These are phyloP conservation scores for Melipona quadrifasciata DNA, from an alignment of 1,140 invertebrate genomes.

Conservation along the genomic window DNA sequence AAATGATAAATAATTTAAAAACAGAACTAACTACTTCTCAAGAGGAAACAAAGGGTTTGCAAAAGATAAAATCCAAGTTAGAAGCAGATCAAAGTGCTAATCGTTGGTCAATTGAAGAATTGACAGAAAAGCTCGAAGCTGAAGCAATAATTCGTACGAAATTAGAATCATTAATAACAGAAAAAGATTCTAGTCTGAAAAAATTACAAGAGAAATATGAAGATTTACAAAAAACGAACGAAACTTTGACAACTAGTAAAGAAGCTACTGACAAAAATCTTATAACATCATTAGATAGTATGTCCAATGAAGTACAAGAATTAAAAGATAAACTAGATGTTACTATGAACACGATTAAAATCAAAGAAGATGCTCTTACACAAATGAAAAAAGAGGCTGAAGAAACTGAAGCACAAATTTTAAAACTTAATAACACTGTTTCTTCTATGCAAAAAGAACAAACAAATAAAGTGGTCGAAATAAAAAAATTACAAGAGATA, in stretches of 20 bases:
- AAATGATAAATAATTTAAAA: slow-evolving; percentile 77
- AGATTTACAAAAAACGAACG: slow-evolving; percentile 71
- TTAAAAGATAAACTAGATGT: slow-evolving; percentile 60
- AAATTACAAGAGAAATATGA: slow-evolving; percentile 62
- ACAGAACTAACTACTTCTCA: slow-evolving; percentile 78
- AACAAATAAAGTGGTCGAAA: slow-evolving; percentile 41
- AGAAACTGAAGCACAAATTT: slow-evolving; percentile 60
- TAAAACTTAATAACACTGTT: slow-evolving; percentile 32
- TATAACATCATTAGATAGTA: slow-evolving; percentile 43
- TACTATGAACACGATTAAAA: slow-evolving; percentile 34
- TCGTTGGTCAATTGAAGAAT: slow-evolving; percentile 65
- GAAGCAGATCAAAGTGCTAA: slow-evolving; percentile 73
- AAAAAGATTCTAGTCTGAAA: slow-evolving; percentile 61
- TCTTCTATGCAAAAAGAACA: slow-evolving; percentile 51
- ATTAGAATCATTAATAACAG: slow-evolving; percentile 60
- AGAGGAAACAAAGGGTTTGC: slow-evolving; percentile 79
- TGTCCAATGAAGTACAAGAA: slow-evolving; percentile 55
- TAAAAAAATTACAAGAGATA: slow-evolving; percentile 60
- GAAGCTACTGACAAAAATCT: slow-evolving; percentile 61
- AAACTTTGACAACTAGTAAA: slow-evolving; percentile 48
- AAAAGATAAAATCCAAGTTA: slow-evolving; percentile 81
- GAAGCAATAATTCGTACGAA: slow-evolving; percentile 51
- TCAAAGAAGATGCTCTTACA: slow-evolving; percentile 54
- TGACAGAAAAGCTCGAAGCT: slow-evolving; percentile 60
- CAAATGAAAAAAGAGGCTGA: slow-evolving; percentile 48